These are phyloP conservation scores for Hypercompe scribonia DNA, from an alignment of 2,888 invertebrate species.

Conservation along the genomic window DNA sequence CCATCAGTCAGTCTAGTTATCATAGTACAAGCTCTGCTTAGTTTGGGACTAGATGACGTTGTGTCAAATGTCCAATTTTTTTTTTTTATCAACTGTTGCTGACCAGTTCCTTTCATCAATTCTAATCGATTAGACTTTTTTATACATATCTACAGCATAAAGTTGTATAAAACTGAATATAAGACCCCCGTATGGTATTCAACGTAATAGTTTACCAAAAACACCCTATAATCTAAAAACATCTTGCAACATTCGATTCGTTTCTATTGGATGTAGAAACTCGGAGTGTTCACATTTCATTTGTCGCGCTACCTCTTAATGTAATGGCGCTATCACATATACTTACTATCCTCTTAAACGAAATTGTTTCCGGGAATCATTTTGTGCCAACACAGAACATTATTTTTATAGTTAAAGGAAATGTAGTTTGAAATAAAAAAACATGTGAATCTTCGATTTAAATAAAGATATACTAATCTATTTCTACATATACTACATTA, in stretches of 20 bases:
- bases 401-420: not conserved
- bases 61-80: too few relatives aligned
- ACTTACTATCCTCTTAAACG: conserved; percentile 18
- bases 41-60: too few relatives aligned
- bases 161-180: not conserved
- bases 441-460: not conserved
- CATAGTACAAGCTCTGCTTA: too few relatives aligned
- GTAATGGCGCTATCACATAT: conserved; percentile 20
- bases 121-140: not conserved
- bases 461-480: not conserved
- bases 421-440: not conserved
- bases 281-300: conserved; percentile 36
- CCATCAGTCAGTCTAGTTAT: too few relatives aligned
- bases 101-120: not conserved
- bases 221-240: conserved; percentile 11
- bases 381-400: not conserved
- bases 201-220: not conserved
- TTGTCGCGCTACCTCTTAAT: conserved; percentile 36
- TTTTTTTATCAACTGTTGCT: not conserved
- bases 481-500: not conserved
- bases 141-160: not conserved
- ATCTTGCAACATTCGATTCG: conserved; percentile 12
- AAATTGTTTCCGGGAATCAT: conserved; percentile 11
- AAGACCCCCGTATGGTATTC: not conserved
- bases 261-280: conserved; percentile 18